Percentiles rank a stretch among this genome's conserved stretches.
Conservation (phyloP, 2,797 vertebrate species). For the Rhinogobio ventralis region DNA sequence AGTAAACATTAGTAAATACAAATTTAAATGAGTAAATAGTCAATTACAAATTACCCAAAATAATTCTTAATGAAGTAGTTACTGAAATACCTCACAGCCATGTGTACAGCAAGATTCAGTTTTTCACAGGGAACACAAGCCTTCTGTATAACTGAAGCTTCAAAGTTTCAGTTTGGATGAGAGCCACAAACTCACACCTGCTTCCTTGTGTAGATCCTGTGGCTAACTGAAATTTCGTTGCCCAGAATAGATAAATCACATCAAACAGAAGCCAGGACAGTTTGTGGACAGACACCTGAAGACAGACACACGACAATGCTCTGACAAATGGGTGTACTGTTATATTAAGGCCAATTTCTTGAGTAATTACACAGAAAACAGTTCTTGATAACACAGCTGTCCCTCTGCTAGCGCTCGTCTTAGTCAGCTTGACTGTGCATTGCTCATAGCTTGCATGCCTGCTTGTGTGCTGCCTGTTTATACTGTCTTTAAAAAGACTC, state of each 20-base stretch:
- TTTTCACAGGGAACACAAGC: background rate
- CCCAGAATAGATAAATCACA: constrained; percentile 36
- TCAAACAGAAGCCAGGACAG: constrained; percentile 22
- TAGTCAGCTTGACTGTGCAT: constrained; percentile 76
- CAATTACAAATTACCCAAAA: background rate
- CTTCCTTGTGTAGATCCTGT: constrained; percentile 54
- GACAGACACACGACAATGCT: constrained; percentile 26
- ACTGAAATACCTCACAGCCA: background rate
- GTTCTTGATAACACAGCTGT: constrained; percentile 46
- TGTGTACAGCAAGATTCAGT: background rate
- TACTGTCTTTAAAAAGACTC: constrained; percentile 46
- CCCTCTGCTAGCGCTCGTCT: constrained; percentile 72
- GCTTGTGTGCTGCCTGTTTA: constrained; percentile 60
- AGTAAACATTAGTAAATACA: background rate
- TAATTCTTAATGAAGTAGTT: background rate
- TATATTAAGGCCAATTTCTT: constrained; percentile 37
- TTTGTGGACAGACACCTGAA: constrained; percentile 39
- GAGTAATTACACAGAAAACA: constrained; percentile 42
- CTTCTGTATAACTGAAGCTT: constrained; percentile 1
- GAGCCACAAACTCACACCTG: constrained; percentile 46
- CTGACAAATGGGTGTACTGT: constrained; percentile 23
- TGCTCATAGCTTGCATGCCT: constrained; percentile 77
- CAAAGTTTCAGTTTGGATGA: constrained; percentile 55
- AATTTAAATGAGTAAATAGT: too few species aligned
- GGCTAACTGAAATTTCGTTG: constrained; percentile 28